Evolutionary conservation across 2,797 vertebrate genomes (phyloP).

Genomic region (Gymnodraco acuticeps): DNA sequence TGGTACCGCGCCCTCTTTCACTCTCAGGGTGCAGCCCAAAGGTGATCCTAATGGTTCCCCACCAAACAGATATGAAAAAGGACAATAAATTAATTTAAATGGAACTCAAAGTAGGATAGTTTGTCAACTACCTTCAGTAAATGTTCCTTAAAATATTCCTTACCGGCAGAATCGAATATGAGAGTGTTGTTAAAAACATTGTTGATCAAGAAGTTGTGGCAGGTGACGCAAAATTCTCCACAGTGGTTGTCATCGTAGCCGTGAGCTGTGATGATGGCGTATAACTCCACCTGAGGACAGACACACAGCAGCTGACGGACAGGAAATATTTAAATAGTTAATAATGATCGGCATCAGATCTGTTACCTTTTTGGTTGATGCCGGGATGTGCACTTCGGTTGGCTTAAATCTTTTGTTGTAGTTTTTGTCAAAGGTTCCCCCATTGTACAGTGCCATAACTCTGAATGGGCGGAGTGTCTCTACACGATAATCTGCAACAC

Average conservation of each 20-base stretch:
- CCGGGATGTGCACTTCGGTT: constrained; percentile 74
- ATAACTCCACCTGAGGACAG: constrained; percentile 83
- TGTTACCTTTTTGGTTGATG: constrained; percentile 79
- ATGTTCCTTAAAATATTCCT: background rate
- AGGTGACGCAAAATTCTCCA: constrained; percentile 87
- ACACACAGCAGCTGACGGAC: background rate
- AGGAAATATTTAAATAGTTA: rapidly evolving
- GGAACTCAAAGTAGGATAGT: background rate
- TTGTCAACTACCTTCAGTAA: background rate
- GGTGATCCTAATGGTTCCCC: constrained; percentile 66
- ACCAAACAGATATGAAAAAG: background rate
- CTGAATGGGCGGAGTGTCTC: constrained; percentile 73
- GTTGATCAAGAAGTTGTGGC: constrained; percentile 86
- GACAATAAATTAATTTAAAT: background rate
- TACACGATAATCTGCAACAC: constrained; percentile 40
- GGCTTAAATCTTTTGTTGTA: constrained; percentile 84
- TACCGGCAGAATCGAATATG: constrained; percentile 84
- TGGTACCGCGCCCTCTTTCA: constrained; percentile 83
- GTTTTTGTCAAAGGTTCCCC: constrained; percentile 83
- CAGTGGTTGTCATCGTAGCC: constrained; percentile 85
- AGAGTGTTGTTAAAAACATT: constrained; percentile 76
- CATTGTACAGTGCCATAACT: constrained; percentile 76
- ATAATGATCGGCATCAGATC: rapidly evolving
- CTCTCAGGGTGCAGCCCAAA: constrained; percentile 81
- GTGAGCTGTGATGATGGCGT: constrained; percentile 86